phyloP scores from a whole-genome alignment of 2,113 vertebrate species.

The Rynchops niger region DNA sequence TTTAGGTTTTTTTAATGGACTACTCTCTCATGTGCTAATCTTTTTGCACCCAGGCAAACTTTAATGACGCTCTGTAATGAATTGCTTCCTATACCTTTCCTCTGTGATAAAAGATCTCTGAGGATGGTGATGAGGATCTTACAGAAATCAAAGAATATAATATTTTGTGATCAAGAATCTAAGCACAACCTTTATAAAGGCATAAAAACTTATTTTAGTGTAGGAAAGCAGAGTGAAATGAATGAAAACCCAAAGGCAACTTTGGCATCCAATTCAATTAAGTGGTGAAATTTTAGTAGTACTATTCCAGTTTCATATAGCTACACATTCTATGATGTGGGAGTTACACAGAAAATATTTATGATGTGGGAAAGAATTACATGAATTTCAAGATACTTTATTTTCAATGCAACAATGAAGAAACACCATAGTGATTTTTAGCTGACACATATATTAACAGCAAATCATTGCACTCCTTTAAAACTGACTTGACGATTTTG shows the following conservation, averaged over 20 bases:
- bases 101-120: neutral
- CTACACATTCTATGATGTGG: neutral
- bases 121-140: neutral
- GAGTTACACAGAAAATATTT: neutral
- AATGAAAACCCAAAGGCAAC: neutral
- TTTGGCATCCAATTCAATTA: neutral
- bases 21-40: neutral
- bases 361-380: neutral
- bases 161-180: neutral
- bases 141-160: neutral
- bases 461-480: neutral
- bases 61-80: neutral
- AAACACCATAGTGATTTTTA: neutral
- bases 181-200: neutral
- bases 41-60: neutral
- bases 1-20: neutral
- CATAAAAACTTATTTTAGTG: neutral
- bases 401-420: neutral
- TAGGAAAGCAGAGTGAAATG: neutral
- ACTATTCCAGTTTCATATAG: neutral
- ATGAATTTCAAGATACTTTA: neutral
- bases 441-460: neutral
- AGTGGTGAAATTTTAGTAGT: neutral
- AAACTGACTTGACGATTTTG: neutral
- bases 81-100: neutral